Percentiles rank a stretch among this genome's conserved stretches.
These are phyloP conservation scores for Polydrusus cervinus DNA, from an alignment of 2,888 invertebrate species.

Conservation along the genomic window DNA sequence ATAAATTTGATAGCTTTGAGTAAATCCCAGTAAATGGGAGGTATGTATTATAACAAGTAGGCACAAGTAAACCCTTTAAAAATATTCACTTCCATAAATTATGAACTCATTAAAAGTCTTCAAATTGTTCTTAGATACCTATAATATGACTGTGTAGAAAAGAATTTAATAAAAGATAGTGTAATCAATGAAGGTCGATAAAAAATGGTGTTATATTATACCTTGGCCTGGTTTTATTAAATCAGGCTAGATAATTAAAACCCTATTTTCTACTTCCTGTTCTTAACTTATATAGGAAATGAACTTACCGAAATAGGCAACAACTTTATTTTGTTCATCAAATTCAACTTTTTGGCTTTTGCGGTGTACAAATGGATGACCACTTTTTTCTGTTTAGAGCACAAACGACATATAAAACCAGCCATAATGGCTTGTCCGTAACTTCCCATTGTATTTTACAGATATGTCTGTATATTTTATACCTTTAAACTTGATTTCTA, in stretches of 20 bases:
- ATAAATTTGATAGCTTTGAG: too few relatives aligned
- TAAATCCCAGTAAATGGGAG: too few relatives aligned
- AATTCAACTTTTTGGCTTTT: constrained; percentile 82
- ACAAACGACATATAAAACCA: constrained; percentile 89
- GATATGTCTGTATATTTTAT: not conserved
- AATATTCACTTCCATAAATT: too few relatives aligned
- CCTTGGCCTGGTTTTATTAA: constrained; percentile 20
- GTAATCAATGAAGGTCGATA: too few relatives aligned
- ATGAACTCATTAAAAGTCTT: too few relatives aligned
- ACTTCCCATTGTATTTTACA: constrained; percentile 80
- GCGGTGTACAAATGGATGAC: constrained; percentile 89
- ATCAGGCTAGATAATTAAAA: not conserved
- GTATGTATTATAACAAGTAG: too few relatives aligned
- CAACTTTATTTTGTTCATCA: constrained; percentile 87
- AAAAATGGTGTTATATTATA: not conserved
- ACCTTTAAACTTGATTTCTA: not conserved
- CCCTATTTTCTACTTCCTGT: not conserved
- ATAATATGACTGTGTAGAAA: too few relatives aligned
- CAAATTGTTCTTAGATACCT: too few relatives aligned
- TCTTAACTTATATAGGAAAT: not conserved
- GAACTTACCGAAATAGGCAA: constrained; percentile 84
- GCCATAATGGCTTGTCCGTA: constrained; percentile 86
- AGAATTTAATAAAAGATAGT: too few relatives aligned
- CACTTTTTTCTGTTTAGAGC: constrained; percentile 89
- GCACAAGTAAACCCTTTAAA: too few relatives aligned